Conservation (phyloP, 2,888 invertebrate species). For the Drosophila nigritarsus region DNA sequence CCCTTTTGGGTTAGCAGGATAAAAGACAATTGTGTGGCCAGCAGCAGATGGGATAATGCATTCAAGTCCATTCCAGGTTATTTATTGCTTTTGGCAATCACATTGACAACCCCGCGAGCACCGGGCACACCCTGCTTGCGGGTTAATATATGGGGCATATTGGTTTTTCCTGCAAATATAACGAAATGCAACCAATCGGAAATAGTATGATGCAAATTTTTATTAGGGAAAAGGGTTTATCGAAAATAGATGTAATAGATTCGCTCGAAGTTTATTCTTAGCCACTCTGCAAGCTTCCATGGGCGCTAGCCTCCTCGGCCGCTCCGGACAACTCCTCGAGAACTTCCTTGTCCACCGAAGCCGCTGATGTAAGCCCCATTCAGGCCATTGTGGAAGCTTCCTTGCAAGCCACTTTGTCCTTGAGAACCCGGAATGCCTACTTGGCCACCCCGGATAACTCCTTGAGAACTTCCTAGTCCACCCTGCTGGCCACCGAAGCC, state of each 20-base stretch:
- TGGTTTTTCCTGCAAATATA: neutral
- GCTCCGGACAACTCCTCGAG: neutral
- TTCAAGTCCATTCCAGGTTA: constrained; percentile 19
- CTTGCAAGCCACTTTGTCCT: neutral
- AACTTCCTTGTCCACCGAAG: neutral
- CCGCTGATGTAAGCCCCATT: neutral
- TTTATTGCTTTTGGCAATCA: constrained; percentile 49
- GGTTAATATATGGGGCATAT: neutral
- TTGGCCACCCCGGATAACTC: neutral
- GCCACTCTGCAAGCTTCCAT: neutral
- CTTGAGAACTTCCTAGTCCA: neutral
- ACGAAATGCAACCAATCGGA: neutral
- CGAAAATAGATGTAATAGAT: neutral
- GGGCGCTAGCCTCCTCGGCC: neutral
- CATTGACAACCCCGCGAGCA: constrained; percentile 22
- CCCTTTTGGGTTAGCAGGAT: constrained; percentile 22
- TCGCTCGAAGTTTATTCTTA: neutral
- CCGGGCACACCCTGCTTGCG: neutral
- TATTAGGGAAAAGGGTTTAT: neutral
- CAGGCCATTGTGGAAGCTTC: neutral
- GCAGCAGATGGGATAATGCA: constrained; percentile 26
- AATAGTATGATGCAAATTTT: neutral
- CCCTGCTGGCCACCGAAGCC: neutral
- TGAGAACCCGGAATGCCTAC: neutral
- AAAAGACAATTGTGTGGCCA: constrained; percentile 8